These are phyloP conservation scores for Ranitomeya imitator DNA, from an alignment of 2,113 vertebrate species.

Conservation along the genomic window DNA sequence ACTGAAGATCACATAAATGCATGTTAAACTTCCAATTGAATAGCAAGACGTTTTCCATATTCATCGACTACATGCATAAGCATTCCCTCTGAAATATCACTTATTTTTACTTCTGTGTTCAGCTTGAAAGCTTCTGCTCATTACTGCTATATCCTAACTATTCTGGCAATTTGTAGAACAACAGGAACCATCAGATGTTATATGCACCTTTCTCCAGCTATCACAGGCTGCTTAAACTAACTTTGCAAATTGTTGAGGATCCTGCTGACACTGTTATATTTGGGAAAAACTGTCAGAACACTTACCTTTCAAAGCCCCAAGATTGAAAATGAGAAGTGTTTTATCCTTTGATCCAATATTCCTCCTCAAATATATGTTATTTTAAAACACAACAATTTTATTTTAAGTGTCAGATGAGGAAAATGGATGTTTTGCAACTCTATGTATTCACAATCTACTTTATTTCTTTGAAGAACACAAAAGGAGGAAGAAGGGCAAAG, in stretches of 20 bases:
- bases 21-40: not conserved
- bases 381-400: slow-evolving; percentile 60
- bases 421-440: slow-evolving; percentile 60
- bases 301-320: slow-evolving; percentile 60
- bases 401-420: slow-evolving; percentile 56
- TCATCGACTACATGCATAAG: not conserved
- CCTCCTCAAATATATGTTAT: slow-evolving; percentile 62
- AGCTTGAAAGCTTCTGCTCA: slow-evolving; percentile 52
- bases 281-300: slow-evolving; percentile 62
- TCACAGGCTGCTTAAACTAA: slow-evolving; percentile 62
- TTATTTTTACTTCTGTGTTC: not conserved
- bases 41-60: not conserved
- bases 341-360: slow-evolving; percentile 61
- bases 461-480: slow-evolving; percentile 59
- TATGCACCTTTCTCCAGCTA: slow-evolving; percentile 58
- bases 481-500: slow-evolving; percentile 53
- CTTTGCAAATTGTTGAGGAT: slow-evolving; percentile 64
- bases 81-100: slow-evolving; percentile 30
- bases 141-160: slow-evolving; percentile 39
- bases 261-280: slow-evolving; percentile 63
- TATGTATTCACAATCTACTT: slow-evolving; percentile 48
- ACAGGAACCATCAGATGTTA: slow-evolving; percentile 58
- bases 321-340: slow-evolving; percentile 63
- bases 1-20: not conserved
- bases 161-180: slow-evolving; percentile 61